Conservation (phyloP, 2,888 invertebrate species). For the Zaprionus obscuricornis region DNA sequence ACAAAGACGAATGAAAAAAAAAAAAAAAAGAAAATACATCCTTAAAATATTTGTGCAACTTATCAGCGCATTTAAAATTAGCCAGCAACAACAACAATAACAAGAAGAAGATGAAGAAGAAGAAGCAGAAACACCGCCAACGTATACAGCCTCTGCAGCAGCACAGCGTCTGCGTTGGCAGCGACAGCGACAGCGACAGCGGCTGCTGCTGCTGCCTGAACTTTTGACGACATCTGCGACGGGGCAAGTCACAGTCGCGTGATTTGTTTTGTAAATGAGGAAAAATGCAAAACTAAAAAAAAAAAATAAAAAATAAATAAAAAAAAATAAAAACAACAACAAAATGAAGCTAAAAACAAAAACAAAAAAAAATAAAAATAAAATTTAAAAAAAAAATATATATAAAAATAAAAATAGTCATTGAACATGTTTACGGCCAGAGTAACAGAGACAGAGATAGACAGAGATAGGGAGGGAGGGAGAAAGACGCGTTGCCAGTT, state of each 20-base stretch:
- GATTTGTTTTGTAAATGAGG: constrained; percentile 76
- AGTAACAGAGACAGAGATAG: no score
- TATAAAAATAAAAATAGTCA: constrained; percentile 73
- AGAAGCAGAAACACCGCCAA: constrained; percentile 18
- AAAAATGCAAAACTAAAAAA: constrained; percentile 60
- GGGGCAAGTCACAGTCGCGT: constrained; percentile 66
- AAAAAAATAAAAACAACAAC: constrained; percentile 26
- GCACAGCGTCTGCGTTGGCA: no score
- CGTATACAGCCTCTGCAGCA: constrained; percentile 33
- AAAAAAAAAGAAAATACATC: constrained; percentile 46
- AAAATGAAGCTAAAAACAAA: constrained; percentile 39
- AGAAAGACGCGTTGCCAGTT: constrained; percentile 23
- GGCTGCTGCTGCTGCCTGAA: constrained; percentile 39
- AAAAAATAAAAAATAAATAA: constrained; percentile 33
- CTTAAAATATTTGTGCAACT: constrained; percentile 75
- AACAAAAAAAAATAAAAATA: constrained; percentile 30
- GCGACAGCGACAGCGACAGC: no score
- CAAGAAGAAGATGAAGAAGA: no score
- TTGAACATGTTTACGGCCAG: constrained; percentile 74
- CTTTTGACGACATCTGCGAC: constrained; percentile 72
- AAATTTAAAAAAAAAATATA: no score
- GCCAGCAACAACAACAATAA: constrained; percentile 45
- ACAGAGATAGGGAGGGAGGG: no score
- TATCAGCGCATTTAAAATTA: constrained; percentile 77
- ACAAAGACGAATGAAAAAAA: not conserved